A percentile compares a stretch with the other conserved stretches of the same genome.
phyloP scores from a whole-genome alignment of 92 coral and sea anemone species.

The Umimayanthus chanpuru region DNA sequence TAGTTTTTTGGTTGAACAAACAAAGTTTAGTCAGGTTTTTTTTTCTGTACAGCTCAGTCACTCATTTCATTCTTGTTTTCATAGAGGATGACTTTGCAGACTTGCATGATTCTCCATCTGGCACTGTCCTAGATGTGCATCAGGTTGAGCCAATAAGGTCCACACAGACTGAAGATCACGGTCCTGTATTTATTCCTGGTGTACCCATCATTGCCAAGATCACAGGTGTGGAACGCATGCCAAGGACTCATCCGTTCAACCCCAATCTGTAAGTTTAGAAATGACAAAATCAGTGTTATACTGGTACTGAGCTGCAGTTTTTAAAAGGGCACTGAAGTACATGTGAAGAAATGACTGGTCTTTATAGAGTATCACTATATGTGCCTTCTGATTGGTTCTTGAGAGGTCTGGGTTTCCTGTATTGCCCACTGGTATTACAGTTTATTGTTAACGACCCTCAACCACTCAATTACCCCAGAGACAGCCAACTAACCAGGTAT shows the following conservation, averaged over 20 bases:
- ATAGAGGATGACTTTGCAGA: not conserved
- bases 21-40: not conserved
- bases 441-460: too few species aligned
- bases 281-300: not conserved
- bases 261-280: conserved; percentile 85
- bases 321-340: too few species aligned
- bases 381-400: too few species aligned
- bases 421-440: too few species aligned
- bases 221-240: conserved; percentile 81
- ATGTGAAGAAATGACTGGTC: too few species aligned
- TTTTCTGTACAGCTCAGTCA: not conserved
- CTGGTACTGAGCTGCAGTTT: too few species aligned
- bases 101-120: conserved; percentile 16
- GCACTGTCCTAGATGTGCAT: conserved; percentile 17
- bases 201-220: conserved; percentile 65
- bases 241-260: conserved; percentile 94
- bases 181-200: conserved; percentile 65
- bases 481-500: too few species aligned
- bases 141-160: not conserved
- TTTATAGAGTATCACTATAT: too few species aligned
- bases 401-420: too few species aligned
- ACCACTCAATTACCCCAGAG: too few species aligned
- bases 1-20: too few species aligned
- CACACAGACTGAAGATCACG: not conserved
- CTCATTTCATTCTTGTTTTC: conserved; percentile 11